phyloP scores from a whole-genome alignment of 2,797 vertebrate species.

The Heliangelus exortis region DNA sequence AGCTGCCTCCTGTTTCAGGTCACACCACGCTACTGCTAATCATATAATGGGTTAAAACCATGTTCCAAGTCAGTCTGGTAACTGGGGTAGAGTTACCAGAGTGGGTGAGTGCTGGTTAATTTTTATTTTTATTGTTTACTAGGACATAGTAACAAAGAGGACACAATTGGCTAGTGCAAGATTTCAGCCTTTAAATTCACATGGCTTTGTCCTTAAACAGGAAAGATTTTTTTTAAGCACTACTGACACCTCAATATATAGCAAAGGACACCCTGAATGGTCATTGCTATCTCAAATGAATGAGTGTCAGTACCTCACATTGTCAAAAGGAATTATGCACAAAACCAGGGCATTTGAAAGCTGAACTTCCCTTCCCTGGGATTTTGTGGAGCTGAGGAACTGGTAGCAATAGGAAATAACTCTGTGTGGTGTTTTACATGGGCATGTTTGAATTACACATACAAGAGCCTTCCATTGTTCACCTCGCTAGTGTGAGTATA shows the following conservation, averaged over 20 bases:
- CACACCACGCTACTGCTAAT: background rate
- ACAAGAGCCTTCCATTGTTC: slow-evolving; percentile 75
- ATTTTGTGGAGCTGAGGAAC: slow-evolving; percentile 64
- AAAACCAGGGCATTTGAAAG: slow-evolving; percentile 14
- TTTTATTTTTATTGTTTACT: background rate
- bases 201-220: slow-evolving; percentile 29
- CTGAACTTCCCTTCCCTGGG: slow-evolving; percentile 56
- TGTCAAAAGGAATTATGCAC: slow-evolving; percentile 51
- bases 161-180: background rate
- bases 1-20: background rate
- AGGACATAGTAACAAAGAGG: background rate
- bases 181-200: slow-evolving; percentile 25
- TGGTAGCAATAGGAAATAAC: slow-evolving; percentile 64
- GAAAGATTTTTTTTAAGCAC: slow-evolving; percentile 39
- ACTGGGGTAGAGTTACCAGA: background rate
- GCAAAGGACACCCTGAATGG: slow-evolving; percentile 69
- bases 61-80: background rate
- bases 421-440: slow-evolving; percentile 51
- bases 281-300: slow-evolving; percentile 66
- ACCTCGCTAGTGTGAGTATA: slow-evolving; percentile 62
- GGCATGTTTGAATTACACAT: slow-evolving; percentile 66
- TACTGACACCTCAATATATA: slow-evolving; percentile 67
- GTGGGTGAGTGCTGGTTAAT: background rate
- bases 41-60: background rate
- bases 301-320: background rate